Evolutionary conservation across 2,113 vertebrate genomes (phyloP), one percentile per base, ranked within the genome.

Genomic region (Dissostichus mawsoni): DNA sequence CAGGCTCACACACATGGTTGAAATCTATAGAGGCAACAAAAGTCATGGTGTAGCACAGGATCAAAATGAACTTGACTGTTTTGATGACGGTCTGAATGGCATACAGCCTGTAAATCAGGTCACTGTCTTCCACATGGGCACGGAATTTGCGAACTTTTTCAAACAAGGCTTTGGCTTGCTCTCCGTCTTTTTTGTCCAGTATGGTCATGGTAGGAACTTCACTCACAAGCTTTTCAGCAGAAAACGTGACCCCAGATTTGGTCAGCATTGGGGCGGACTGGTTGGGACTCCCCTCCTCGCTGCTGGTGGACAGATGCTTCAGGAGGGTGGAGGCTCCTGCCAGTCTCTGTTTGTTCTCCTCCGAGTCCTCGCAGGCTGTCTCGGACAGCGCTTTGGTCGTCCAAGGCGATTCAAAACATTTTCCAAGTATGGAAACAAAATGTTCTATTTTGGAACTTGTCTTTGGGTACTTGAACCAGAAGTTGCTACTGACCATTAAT

Each of bases 401-500:
- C 98, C 98, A 99, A 10, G 98, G 98, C 5, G 98, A 99, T 88
- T 99, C 98, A 53, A 99, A 99, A 87, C 98, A 99, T 75, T 99
- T 99, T 11, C 98, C 98, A 80, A 99, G 89, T 82, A 99, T 99
- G 20, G 98, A 98, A 52, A 99, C 98, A 90, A 99, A 99, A 90
- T 99, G 98, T 87, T 99, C 98, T 5, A 99, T 97, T 94, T 99
- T 99, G 67, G 98, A 99, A 88, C 98, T 98, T 0, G 98, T 99
- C 93, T 99, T 99, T 83, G 98, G 98, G 88, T 99, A 99, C 83
- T 99, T 99, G 93, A 99, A 99, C 98, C 98, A 99, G 93, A 99
- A 99, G 90, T 99, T 99, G 93, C 98, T 99, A 80, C 98, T 99
- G 85, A 99, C 97, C 97, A 99, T 99, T 67, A 99, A 94, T 82